Base-by-base conservation (phyloP, 1,140 invertebrate genomes). In the Brachionus manjavacas region DNA sequence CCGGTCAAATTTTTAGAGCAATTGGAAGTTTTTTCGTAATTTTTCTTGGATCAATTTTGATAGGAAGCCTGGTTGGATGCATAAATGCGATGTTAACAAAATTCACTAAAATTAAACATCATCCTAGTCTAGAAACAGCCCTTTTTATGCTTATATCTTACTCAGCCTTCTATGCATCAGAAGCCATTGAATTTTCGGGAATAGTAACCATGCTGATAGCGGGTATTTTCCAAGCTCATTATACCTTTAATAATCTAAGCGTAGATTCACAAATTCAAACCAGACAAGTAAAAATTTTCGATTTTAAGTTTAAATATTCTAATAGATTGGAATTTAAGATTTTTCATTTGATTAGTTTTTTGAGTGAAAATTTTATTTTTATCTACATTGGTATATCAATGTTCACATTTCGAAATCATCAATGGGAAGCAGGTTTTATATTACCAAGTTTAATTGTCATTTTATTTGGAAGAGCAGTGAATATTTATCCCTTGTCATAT, bases 341-440 rank as follows among this genome's bases (percentile, higher is more conserved):
- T 66, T 98, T 98, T 91, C 95, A 98, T 88, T 90, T 98, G 85
- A 91, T 98, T 64, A 98, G 97, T 89, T 99, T 99, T 90, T 91
- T 99, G 83, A 95, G 95, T 0, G 97, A 99, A 89, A 98, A 98
- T 90, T 99, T 99, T 90, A 98, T 99, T 86, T 99, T 99, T 90
- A 95, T 94, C 25, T 99, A 99, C 90, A 98, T 99, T 87, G 97
- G 97, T 16, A 96, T 99, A 0, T 96, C 95, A 4, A 96, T 98
- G 93, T 98, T 99, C 88, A 98, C 96, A 0, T 97, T 97, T 89
- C 97, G 97, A 11, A 95, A 95, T 86, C 96, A 97, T 88, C 93
- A 94, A 87, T 99, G 97, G 90, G 94, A 97, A 89, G 92, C 93
- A 31, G 92, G 93, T 72, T 98, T 99, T 88, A 97, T 98, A 81